Base-by-base conservation (phyloP, 2,797 vertebrate genomes). In the Brachyalestes nurse region DNA sequence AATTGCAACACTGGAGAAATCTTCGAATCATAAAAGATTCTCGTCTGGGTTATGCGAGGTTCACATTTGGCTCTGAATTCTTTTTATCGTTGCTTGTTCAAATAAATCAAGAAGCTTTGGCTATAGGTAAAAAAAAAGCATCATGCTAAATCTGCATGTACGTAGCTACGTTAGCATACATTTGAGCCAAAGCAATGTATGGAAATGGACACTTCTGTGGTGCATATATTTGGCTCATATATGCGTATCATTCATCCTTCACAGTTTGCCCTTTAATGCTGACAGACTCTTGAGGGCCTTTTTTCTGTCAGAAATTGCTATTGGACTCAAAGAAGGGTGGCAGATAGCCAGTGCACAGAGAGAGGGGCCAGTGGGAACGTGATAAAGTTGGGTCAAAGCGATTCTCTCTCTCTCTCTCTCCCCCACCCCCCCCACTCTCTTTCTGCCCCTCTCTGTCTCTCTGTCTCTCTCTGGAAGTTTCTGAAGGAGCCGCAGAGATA, bases 321-420 rank as follows among this genome's bases (percentile, higher is more conserved):
- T 70, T 74, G 67, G 62, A 16, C 64, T 84, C 77, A 53, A 75
- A 84, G 71, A 78, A 34, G 47, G 45, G 14, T 19, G 40, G 45
- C 75, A 81, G 61, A 84, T 73, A 84, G 64, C 55, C 9, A 19
- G 23, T 19, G 45, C 61, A 45, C 17, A 51, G 72, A 16, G 66
- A 81, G 75, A 72, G 23, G 60, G 55, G 47, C 57, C 64, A 74
- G 64, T 75, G 64, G 72, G 72, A 60, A 38, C 45, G 28, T 83
- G 81, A 86, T 84, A 86, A 81, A 81, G 51, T 83, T 64, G 34
- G 78, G 72, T 81, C 78, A 77, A 61, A 74, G 75, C 64, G 7
- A 51, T n/a, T 8, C 28, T 71, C 25, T 62, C 55, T 58, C 61
- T 80, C 64, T 51, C 60, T n/a, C 5, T 62, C n/a, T 2, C 13